A percentile compares a stretch with the other conserved stretches of the same genome.
phyloP scores from a whole-genome alignment of 1,140 invertebrate species.

The Drosophila pseudoobscura region DNA sequence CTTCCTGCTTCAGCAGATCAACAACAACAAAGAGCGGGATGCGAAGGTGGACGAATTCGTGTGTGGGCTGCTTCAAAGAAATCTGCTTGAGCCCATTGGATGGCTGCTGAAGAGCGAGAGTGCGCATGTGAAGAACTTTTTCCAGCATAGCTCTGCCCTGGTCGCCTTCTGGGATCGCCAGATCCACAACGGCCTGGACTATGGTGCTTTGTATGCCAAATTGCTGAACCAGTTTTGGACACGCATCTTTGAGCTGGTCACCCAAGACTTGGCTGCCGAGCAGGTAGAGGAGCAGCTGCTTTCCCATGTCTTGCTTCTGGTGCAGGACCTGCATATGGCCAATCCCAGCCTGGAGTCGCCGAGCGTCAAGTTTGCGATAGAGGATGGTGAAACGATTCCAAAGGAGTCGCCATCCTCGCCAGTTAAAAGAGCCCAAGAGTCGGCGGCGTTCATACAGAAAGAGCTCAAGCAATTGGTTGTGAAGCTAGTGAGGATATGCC shows the following conservation, averaged over 20 bases:
- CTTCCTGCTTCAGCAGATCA: constrained; percentile 85
- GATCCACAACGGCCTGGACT: constrained; percentile 49
- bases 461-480: constrained; percentile 84
- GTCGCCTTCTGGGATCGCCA: constrained; percentile 86
- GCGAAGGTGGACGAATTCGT: constrained; percentile 32
- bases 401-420: constrained; percentile 45
- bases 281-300: constrained; percentile 58
- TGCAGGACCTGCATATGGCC: constrained; percentile 67
- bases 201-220: constrained; percentile 79
- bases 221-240: constrained; percentile 85
- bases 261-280: constrained; percentile 62
- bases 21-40: constrained; percentile 32
- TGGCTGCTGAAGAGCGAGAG: constrained; percentile 82
- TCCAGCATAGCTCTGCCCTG: constrained; percentile 84
- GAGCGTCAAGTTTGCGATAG: constrained; percentile 64
- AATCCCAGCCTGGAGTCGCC: constrained; percentile 68
- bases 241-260: constrained; percentile 83
- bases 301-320: constrained; percentile 57
- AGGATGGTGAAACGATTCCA: neutral
- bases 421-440: constrained; percentile 50
- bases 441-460: constrained; percentile 64
- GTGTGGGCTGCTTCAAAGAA: constrained; percentile 72
- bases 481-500: constrained; percentile 84
- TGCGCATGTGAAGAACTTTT: constrained; percentile 83
- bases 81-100: constrained; percentile 84